Evolutionary conservation across 2,888 invertebrate genomes (phyloP), one percentile per base, ranked within the genome.

Genomic region (Euplagia quadripunctaria): DNA sequence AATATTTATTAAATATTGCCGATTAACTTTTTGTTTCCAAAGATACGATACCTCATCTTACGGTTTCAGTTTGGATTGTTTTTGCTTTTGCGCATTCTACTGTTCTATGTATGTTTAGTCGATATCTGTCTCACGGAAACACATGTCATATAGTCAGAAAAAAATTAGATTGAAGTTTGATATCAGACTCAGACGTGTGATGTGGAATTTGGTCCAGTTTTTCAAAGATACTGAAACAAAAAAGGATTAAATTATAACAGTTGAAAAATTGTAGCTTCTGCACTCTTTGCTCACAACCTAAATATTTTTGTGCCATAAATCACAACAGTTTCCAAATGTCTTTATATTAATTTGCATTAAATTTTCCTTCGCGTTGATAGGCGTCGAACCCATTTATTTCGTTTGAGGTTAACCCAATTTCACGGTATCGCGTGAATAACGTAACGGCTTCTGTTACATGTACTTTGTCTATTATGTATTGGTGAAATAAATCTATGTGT

Each of bases 401-500:
- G 89, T 91, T 90, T 89, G 90, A 89, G 85, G 91, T 89, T 86
- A 88, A 92, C 89, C 88, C 91, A 92, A 91, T 92, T 92, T 92
- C 92, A 92, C 91, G 92, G 89, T 86, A 77, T 68, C 78, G 73
- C 72, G 75, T 77, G 73, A 72, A 75, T 73, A 67, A 65, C 68
- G 71, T 78, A 69, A 70, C 65, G 70, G 76, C 66, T 77, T 79
- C 79, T 75, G 77, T 74, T 73, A 64, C 65, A 46, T 17, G 65
- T 42, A 66, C 31, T 64, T 64, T 64, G 64, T 64, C n/a, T 71
- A 73, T 73, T 71, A 71, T 68, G 69, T 46, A 66, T 63, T 41
- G 5, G 51, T 65, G 65, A 49, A 65, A 65, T n/a, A 65, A 46
- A 49, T 65, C 65, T 46, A 20, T 20, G 12, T 49, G 65, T 65